These are phyloP conservation scores for Callorhinus ursinus DNA, from an alignment of 2,113 vertebrate genomes.

Conservation along the genomic window DNA sequence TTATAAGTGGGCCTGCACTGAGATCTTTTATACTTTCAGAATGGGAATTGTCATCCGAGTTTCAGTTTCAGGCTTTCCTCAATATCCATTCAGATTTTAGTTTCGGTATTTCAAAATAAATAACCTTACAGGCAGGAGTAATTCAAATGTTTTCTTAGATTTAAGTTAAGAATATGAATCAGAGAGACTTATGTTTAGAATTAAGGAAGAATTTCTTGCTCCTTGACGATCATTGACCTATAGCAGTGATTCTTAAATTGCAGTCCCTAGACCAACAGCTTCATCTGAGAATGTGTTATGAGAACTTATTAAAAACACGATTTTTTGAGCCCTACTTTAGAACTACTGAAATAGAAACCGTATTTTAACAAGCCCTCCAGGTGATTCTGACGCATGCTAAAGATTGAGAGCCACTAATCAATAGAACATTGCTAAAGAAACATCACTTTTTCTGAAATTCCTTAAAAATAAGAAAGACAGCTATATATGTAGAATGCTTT, in stretches of 20 bases:
- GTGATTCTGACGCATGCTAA: not conserved
- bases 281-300: not conserved
- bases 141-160: not conserved
- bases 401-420: not conserved
- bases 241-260: not conserved
- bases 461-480: not conserved
- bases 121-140: not conserved
- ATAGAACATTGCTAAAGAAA: not conserved
- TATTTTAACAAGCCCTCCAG: not conserved
- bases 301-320: not conserved
- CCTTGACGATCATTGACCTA: not conserved
- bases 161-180: not conserved
- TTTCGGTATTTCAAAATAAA: slow-evolving; percentile 17
- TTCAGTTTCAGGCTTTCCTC: slow-evolving; percentile 10
- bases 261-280: not conserved
- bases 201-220: not conserved
- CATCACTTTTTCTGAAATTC: not conserved
- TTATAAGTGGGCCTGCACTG: not conserved
- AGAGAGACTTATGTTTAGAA: not conserved
- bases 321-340: not conserved
- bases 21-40: not conserved
- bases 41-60: not conserved
- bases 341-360: not conserved
- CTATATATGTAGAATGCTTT: not conserved
- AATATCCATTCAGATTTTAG: not conserved